Conservation (phyloP, 2,113 vertebrate genomes). For the Eudorcas thomsonii region DNA sequence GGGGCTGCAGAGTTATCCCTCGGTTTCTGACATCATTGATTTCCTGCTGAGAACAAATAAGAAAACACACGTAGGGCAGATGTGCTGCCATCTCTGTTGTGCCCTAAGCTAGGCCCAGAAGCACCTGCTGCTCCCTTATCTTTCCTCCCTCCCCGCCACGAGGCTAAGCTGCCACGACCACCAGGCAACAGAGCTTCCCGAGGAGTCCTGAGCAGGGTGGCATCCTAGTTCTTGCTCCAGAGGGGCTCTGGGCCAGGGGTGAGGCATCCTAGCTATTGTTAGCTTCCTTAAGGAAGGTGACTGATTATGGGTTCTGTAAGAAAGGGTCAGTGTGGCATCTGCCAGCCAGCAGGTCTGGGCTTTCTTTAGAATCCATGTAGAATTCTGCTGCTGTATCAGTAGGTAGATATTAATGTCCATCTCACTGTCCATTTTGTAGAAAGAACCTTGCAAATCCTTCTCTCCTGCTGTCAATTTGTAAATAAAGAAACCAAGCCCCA, state of each 20-base stretch:
- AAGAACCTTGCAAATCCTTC: background rate
- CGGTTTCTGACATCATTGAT: slow-evolving; percentile 88
- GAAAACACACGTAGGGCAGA: slow-evolving; percentile 77
- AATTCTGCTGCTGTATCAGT: background rate
- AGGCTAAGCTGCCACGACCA: background rate
- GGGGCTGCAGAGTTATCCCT: slow-evolving; percentile 83
- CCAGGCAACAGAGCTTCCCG: background rate
- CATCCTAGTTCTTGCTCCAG: background rate
- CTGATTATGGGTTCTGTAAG: background rate
- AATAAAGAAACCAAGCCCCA: background rate
- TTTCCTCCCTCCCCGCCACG: background rate
- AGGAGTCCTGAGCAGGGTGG: background rate
- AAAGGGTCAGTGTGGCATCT: background rate
- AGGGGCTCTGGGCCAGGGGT: background rate
- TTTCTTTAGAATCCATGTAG: background rate
- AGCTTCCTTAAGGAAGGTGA: background rate
- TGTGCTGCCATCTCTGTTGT: slow-evolving; percentile 54
- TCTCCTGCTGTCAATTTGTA: background rate
- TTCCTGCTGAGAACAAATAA: slow-evolving; percentile 81
- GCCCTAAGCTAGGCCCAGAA: slow-evolving; percentile 62
- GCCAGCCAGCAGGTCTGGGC: background rate
- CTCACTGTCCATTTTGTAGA: background rate
- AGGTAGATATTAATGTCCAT: background rate
- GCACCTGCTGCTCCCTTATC: slow-evolving; percentile 50
- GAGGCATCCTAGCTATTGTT: background rate